Conservation (phyloP, 2,888 invertebrate genomes). For the Drosophila villosipedis region DNA sequence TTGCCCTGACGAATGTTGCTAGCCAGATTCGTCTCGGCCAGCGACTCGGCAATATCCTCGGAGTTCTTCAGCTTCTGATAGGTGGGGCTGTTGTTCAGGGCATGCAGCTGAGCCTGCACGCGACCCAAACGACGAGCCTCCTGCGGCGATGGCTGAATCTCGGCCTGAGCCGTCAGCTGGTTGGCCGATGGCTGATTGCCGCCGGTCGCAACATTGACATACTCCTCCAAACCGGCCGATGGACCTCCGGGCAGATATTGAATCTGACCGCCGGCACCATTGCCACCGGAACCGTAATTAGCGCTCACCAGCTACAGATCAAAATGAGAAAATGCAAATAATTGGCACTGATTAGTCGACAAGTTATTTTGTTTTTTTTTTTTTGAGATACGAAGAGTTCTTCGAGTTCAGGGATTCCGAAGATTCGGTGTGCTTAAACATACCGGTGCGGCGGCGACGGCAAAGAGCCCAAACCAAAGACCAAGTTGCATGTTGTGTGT, state of each 20-base stretch:
- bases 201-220: constrained; percentile 76
- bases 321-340: constrained; percentile 4
- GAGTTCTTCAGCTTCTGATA: constrained; percentile 81
- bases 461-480: constrained; percentile 80
- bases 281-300: constrained; percentile 51
- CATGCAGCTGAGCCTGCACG: constrained; percentile 77
- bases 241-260: constrained; percentile 59
- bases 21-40: constrained; percentile 79
- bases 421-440: constrained; percentile 42
- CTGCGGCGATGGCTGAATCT: constrained; percentile 72
- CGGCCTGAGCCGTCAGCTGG: constrained; percentile 76
- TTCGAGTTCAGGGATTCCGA: background rate
- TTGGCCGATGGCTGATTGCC: constrained; percentile 57
- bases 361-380: background rate
- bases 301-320: constrained; percentile 67
- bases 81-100: constrained; percentile 74
- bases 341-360: constrained; percentile 14
- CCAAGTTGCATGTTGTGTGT: constrained; percentile 79
- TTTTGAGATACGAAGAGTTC: background rate
- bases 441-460: constrained; percentile 83
- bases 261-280: constrained; percentile 23
- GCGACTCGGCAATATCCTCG: constrained; percentile 82
- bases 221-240: constrained; percentile 75
- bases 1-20: constrained; percentile 82
- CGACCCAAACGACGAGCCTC: constrained; percentile 75